phyloP scores from a whole-genome alignment of 2,888 invertebrate species.

The Prenolepis imparis region DNA sequence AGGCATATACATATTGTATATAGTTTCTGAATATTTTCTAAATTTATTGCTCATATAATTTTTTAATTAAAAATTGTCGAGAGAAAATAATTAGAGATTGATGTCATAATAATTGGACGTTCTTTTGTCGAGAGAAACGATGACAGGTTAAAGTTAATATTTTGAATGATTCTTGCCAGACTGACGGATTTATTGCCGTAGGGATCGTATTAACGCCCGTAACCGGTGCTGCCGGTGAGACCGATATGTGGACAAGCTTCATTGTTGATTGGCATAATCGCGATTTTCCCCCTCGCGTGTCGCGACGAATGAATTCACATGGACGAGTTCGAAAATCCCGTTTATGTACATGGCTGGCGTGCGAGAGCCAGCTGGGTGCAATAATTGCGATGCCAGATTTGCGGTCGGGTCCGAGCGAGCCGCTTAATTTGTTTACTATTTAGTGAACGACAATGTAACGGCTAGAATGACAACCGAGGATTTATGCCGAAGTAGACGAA shows the following conservation, averaged over 20 bases:
- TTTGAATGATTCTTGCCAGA: slow-evolving; percentile 43
- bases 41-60: background rate
- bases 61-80: background rate
- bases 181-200: slow-evolving; percentile 55
- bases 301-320: slow-evolving; percentile 65
- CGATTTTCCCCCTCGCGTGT: slow-evolving; percentile 53
- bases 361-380: slow-evolving; percentile 61
- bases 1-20: background rate
- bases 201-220: slow-evolving; percentile 52
- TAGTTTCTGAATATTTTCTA: background rate
- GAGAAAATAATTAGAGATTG: background rate
- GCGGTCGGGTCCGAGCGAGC: slow-evolving; percentile 68
- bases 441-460: slow-evolving; percentile 64
- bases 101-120: background rate
- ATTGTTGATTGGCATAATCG: slow-evolving; percentile 59
- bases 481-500: slow-evolving; percentile 44
- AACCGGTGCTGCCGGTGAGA: slow-evolving; percentile 42
- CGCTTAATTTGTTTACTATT: slow-evolving; percentile 83
- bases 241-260: slow-evolving; percentile 50
- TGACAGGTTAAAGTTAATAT: slow-evolving; percentile 43
- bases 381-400: slow-evolving; percentile 81
- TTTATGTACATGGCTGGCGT: slow-evolving; percentile 57
- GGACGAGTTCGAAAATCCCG: slow-evolving; percentile 66
- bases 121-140: background rate
- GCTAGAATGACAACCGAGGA: slow-evolving; percentile 39